phyloP scores from a whole-genome alignment of 2,113 vertebrate genomes.

The Diadophis punctatus region DNA sequence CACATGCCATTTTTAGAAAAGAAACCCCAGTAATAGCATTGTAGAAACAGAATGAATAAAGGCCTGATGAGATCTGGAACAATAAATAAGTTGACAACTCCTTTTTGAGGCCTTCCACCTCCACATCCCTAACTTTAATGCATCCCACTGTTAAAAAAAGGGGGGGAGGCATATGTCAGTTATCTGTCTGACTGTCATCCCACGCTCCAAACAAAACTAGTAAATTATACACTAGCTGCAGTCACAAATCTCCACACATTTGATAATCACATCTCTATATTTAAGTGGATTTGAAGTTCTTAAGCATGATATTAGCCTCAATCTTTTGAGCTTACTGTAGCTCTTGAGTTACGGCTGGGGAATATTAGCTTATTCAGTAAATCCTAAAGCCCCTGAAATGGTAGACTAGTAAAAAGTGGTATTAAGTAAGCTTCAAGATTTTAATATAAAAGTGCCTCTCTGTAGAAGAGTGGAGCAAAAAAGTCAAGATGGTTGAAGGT shows the following conservation, averaged over 20 bases:
- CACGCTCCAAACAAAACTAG: conserved; percentile 53
- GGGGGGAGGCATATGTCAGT: conserved; percentile 50
- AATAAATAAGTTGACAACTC: conserved; percentile 26
- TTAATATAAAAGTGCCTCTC: background rate
- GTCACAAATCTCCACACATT: conserved; percentile 53
- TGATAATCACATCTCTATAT: conserved; percentile 42
- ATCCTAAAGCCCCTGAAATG: conserved; percentile 5
- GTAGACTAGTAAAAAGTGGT: conserved; percentile 19
- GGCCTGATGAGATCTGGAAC: conserved; percentile 21
- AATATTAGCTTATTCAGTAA: background rate
- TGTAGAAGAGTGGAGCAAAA: background rate
- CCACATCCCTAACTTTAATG: conserved; percentile 12
- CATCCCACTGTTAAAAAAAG: conserved; percentile 7
- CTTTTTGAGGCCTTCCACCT: background rate
- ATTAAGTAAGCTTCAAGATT: conserved; percentile 9
- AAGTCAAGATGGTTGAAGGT: background rate
- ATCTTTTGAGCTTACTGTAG: conserved; percentile 46
- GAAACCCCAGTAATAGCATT: background rate
- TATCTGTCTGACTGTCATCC: conserved; percentile 63
- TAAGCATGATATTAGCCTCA: conserved; percentile 28
- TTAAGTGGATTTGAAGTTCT: conserved; percentile 42
- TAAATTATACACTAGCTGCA: conserved; percentile 52
- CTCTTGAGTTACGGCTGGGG: conserved; percentile 54
- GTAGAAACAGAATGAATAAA: background rate
- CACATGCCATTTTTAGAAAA: conserved; percentile 7